Base-by-base conservation (phyloP, 2,797 vertebrate species). In the Poeciliopsis infans region DNA sequence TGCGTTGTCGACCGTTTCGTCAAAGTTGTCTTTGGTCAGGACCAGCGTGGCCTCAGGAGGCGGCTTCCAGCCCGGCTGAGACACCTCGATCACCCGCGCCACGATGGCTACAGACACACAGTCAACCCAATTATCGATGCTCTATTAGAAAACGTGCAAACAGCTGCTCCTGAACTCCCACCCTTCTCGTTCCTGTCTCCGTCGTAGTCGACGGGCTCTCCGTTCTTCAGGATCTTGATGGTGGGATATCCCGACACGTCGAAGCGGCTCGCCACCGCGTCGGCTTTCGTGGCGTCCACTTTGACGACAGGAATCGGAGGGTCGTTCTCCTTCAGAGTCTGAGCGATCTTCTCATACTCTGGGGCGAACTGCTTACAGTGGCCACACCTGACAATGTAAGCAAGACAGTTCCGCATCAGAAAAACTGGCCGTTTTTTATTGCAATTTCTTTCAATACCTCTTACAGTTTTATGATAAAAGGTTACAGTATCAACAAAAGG, bases 281-380 rank as follows among this genome's bases (percentile, higher is more conserved):
- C 96, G 7, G 97, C 96, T 33, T 93, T 87, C 0, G 97, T 98
- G 0, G 97, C 98, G 23, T 99, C 98, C 33, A 99, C 95, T 95
- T 99, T 99, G 66, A 96, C 98, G 55, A 99, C 98, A 33, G 97
- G 96, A 78, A 99, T 93, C 1, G 97, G 96, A 68, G 98, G 98
- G 64, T 98, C 97, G 0, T 96, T 96, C 85, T 97, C 97, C 83
- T 97, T 98, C 6, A 99, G 94, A 0, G 93, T 87, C 85, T 95
- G 94, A 5, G 98, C 98, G 0, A 99, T 99, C 81, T 97, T 97
- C 85, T 99, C 98, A 89, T 99, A 99, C 82, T 97, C 97, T 0
- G 97, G 96, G 77, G 95, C 96, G 94, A 99, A 99, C 92, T 97
- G 96, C 89, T 99, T 99, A 89, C 98, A 99, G 71, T 99, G 98